Percentiles rank a stretch among this genome's conserved stretches.
Conservation (phyloP, 2,888 invertebrate genomes). For the Sinotaia quadrata region DNA sequence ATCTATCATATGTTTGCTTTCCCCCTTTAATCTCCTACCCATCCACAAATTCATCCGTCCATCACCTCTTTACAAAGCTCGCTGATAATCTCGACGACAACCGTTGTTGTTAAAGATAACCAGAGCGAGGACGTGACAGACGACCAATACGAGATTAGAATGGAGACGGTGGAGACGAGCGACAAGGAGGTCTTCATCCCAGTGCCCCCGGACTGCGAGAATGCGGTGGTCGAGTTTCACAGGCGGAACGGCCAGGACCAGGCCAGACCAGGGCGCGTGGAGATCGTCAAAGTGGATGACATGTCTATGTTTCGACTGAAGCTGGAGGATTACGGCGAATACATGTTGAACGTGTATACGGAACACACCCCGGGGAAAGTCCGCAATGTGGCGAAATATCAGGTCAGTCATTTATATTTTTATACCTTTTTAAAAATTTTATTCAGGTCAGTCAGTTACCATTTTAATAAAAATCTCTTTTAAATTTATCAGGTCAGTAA, state of each 20-base stretch:
- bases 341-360: slow-evolving; percentile 61
- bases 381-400: slow-evolving; percentile 60
- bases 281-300: slow-evolving; percentile 52
- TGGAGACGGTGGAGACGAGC: slow-evolving; percentile 63
- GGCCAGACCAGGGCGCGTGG: slow-evolving; percentile 49
- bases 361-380: slow-evolving; percentile 49
- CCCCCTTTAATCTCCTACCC: too few species aligned
- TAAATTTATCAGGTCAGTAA: too few species aligned
- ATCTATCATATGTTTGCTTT: too few species aligned
- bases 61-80: too few species aligned
- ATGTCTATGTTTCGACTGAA: slow-evolving; percentile 53
- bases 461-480: too few species aligned
- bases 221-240: slow-evolving; percentile 58
- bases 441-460: too few species aligned
- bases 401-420: slow-evolving; percentile 36
- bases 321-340: slow-evolving; percentile 64
- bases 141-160: slow-evolving; percentile 44
- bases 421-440: too few species aligned
- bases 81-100: too few species aligned
- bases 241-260: slow-evolving; percentile 61
- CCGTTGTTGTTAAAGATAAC: too few species aligned
- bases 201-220: slow-evolving; percentile 53
- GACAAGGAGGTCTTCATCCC: slow-evolving; percentile 61
- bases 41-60: too few species aligned
- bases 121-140: slow-evolving; percentile 33